phyloP scores from a whole-genome alignment of 2,797 vertebrate genomes.

The Eptatretus atami region DNA sequence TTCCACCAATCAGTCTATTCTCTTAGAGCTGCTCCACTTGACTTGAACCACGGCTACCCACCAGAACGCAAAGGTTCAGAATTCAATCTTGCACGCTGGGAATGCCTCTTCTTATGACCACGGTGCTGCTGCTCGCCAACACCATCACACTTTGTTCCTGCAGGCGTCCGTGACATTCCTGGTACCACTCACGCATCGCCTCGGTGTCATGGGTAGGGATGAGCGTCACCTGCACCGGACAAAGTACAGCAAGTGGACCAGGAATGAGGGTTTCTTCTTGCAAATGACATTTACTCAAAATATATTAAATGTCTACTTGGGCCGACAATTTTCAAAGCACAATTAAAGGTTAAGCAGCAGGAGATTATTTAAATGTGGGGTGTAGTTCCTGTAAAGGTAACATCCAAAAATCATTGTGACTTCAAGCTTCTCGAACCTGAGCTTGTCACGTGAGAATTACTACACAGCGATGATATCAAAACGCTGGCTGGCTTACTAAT shows the following conservation, averaged over 20 bases:
- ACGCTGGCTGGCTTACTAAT: no score
- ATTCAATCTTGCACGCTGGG: slow-evolving; percentile 97
- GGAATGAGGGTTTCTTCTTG: background rate
- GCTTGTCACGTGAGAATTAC: no score
- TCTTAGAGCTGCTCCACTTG: background rate
- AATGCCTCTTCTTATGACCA: slow-evolving; percentile 98
- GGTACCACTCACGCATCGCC: slow-evolving; percentile 93
- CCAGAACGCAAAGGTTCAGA: slow-evolving; percentile 21
- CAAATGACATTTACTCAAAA: no score
- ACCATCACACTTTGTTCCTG: slow-evolving; percentile 93
- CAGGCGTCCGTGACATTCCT: slow-evolving; percentile 85
- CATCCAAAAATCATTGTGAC: no score
- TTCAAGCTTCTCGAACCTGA: no score
- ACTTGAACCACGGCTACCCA: background rate
- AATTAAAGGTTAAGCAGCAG: no score
- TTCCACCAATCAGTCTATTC: no score
- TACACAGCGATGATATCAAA: no score
- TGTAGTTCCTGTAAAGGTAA: no score
- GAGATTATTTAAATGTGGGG: no score
- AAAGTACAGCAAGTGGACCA: background rate
- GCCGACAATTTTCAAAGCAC: no score
- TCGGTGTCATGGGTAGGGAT: slow-evolving; percentile 94
- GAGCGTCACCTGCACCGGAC: slow-evolving; percentile 40
- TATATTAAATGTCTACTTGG: no score
- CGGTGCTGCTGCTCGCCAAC: slow-evolving; percentile 91